Percentiles rank a stretch among this genome's conserved stretches.
Conservation (phyloP, 2,113 vertebrate genomes). For the Hydropotes inermis region DNA sequence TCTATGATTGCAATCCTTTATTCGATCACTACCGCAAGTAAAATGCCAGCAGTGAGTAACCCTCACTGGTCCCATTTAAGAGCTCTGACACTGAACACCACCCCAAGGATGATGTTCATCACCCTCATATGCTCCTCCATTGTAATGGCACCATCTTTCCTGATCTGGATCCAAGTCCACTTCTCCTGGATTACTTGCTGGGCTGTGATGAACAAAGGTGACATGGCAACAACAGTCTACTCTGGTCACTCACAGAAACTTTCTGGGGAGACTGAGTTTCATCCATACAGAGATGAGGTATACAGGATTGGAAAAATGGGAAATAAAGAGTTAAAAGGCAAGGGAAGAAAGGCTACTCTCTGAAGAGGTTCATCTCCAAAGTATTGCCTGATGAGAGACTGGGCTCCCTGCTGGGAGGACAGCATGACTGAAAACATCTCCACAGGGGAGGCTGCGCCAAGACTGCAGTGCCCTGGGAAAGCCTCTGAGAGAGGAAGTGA, state of each 20-base stretch:
- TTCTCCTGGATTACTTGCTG: not conserved
- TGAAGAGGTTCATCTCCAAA: not conserved
- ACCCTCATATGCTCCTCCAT: not conserved
- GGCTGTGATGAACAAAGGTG: not conserved
- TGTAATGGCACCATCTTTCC: not conserved
- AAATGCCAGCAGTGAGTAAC: not conserved
- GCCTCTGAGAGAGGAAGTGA: not conserved
- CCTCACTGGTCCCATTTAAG: not conserved
- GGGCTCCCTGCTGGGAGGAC: not conserved
- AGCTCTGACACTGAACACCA: not conserved
- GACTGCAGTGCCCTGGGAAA: not conserved
- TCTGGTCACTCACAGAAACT: not conserved
- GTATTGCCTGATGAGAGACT: not conserved
- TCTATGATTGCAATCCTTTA: not conserved
- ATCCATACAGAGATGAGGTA: not conserved
- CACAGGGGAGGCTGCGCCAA: not conserved
- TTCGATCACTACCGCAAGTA: not conserved
- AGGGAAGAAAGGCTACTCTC: not conserved
- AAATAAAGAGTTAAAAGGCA: not conserved
- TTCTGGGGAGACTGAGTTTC: not conserved
- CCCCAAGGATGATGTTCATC: not conserved
- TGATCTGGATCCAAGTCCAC: not conserved
- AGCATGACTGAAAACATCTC: not conserved
- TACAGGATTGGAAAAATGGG: not conserved
- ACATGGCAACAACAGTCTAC: not conserved